Percentiles rank a stretch among this genome's conserved stretches.
These are phyloP conservation scores for Gymnocheta viridis DNA, from an alignment of 2,888 invertebrate genomes.

Conservation along the genomic window DNA sequence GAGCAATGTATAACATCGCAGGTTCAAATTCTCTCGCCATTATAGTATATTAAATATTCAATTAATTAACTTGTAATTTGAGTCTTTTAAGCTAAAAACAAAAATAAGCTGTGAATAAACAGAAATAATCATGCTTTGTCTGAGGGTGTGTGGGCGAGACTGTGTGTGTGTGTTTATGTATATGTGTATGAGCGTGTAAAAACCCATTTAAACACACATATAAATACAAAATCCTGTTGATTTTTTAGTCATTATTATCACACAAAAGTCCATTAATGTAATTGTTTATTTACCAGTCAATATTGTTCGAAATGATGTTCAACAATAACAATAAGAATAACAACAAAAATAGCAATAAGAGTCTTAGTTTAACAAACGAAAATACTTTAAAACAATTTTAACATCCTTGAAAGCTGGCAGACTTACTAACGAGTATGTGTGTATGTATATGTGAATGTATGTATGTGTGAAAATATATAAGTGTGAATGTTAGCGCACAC, in stretches of 20 bases:
- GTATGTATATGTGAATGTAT: neutral
- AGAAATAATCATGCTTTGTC: neutral
- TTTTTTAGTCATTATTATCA: slow-evolving; percentile 50
- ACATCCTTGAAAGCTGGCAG: neutral
- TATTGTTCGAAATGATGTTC: slow-evolving; percentile 46
- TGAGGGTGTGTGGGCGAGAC: neutral
- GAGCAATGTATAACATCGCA: too few species aligned
- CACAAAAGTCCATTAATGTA: slow-evolving; percentile 60
- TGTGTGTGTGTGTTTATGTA: neutral
- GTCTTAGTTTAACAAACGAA: neutral
- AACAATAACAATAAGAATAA: slow-evolving; percentile 5
- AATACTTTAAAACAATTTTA: slow-evolving; percentile 14
- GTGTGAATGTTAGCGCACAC: neutral
- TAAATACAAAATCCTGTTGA: neutral
- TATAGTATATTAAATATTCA: slow-evolving; percentile 50
- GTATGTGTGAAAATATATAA: neutral
- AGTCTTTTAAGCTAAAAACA: slow-evolving; percentile 27
- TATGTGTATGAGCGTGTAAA: neutral
- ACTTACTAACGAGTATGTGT: neutral
- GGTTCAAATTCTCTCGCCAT: too few species aligned
- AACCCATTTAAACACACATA: neutral
- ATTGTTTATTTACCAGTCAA: slow-evolving; percentile 61
- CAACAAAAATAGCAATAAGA: slow-evolving; percentile 5
- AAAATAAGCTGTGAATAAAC: neutral
- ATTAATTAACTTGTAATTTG: slow-evolving; percentile 62